Conservation (phyloP, 2,888 invertebrate genomes). For the Leucoma salicis region DNA sequence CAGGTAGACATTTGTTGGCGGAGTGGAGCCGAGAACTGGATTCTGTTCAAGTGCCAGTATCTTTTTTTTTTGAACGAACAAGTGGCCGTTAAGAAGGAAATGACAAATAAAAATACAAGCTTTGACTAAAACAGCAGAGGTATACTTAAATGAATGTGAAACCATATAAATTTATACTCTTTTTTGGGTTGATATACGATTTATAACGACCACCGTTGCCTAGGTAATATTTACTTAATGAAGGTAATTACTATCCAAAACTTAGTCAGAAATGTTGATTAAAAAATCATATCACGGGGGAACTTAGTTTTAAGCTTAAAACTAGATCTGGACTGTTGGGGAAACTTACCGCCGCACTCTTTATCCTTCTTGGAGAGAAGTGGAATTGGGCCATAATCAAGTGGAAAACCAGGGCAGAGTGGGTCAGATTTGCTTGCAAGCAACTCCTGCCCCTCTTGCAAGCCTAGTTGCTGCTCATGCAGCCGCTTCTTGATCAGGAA, state of each 20-base stretch:
- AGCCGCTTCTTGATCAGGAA: conserved; percentile 95
- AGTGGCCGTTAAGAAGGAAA: conserved; percentile 73
- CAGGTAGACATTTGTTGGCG: conserved; percentile 66
- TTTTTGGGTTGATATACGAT: no score
- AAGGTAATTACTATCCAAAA: no score
- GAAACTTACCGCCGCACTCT: conserved; percentile 65
- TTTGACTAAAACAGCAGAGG: conserved; percentile 31
- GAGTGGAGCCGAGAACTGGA: conserved; percentile 66
- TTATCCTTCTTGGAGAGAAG: conserved; percentile 81
- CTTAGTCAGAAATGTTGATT: no score
- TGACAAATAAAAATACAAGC: conserved; percentile 53
- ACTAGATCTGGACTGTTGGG: no score
- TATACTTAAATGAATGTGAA: neutral
- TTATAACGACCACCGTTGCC: no score
- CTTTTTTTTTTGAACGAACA: conserved; percentile 63
- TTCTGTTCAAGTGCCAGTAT: conserved; percentile 62
- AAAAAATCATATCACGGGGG: no score
- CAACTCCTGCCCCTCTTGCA: conserved; percentile 92
- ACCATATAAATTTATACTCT: neutral
- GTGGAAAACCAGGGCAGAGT: conserved; percentile 81
- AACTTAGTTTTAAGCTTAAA: no score
- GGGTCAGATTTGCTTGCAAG: conserved; percentile 84
- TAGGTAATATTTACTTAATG: no score
- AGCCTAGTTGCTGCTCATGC: conserved; percentile 93
- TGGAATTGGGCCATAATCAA: conserved; percentile 83